Conservation (phyloP, 2,113 vertebrate genomes). For the Tinamus guttatus region DNA sequence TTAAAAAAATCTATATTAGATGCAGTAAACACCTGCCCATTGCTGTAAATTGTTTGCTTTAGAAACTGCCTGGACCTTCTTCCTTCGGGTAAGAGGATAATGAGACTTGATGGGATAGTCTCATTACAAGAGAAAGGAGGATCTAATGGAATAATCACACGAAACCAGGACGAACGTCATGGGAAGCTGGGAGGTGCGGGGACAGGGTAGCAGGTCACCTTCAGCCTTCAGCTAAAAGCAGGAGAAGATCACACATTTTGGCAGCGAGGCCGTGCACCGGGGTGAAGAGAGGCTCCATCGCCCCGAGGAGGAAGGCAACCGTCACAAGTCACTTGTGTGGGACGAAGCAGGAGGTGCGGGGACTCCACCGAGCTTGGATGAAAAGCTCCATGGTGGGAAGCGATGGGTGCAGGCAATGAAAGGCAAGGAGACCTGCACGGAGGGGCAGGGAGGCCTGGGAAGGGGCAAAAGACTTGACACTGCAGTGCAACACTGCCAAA, state of each 20-base stretch:
- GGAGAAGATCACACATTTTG: background rate
- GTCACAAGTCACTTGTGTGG: background rate
- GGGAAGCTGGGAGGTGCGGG: background rate
- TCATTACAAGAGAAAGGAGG: background rate
- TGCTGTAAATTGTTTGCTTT: background rate
- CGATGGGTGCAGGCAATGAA: background rate
- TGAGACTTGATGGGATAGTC: background rate
- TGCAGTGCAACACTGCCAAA: background rate
- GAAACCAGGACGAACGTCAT: background rate
- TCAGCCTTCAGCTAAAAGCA: background rate
- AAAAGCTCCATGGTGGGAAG: background rate
- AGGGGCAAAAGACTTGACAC: background rate
- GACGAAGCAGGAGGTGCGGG: background rate
- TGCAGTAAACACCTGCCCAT: background rate
- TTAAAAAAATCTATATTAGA: slow-evolving; percentile 38
- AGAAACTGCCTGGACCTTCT: background rate
- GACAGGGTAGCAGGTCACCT: background rate
- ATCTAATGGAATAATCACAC: background rate
- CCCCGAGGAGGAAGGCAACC: fast-evolving
- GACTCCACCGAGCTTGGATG: background rate
- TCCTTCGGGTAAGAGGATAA: background rate
- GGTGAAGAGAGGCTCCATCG: background rate
- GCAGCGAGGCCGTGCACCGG: fast-evolving
- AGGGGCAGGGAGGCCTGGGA: background rate
- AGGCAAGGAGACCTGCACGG: background rate